Base-by-base conservation (phyloP, 2,888 invertebrate species). In the Cenopis cana region DNA sequence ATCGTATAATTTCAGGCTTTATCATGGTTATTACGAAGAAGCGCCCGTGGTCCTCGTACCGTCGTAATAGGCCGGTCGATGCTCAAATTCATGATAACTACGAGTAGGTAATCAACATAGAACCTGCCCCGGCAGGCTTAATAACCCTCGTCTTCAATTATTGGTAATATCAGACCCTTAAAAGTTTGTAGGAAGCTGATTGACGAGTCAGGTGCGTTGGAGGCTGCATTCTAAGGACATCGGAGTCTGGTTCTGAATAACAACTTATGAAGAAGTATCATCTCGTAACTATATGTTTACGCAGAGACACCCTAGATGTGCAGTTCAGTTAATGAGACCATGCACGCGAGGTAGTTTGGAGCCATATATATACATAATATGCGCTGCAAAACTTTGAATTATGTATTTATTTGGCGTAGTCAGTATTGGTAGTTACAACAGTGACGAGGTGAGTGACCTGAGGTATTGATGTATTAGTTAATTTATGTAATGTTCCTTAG, bases 21-120 rank as follows among this genome's bases (percentile, higher is more conserved):
- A 93, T 93, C 91, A 93, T 92, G 89, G 90, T 91, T 89, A 93
- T 93, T 93, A 93, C 89, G 91, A 88, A 86, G 90, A 89, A 88
- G 89, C 89, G 91, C 85, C 89, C 85, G 89, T 85, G 86, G 89
- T 86, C 86, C 81, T 87, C 85, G 87, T 83, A 87, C 86, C 87
- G 80, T 82, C 84, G 86, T 92, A 91, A 91, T 91, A 89, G 90
- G 87, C 82, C 86, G 85, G 83, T 79, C 85, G 87, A 86, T 88
- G 85, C 84, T 89, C 89, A 87, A 90, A 92, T 92, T 93, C 91
- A 85, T 89, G 89, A 92, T 93, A 92, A 93, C 90, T 90, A 91
- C 90, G 87, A 88, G 90, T 74, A 74, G 71, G 71, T 86, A 89
- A 93, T 93, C 91, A 87, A 88, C 90, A 91, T 91, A 92, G 92